These are phyloP conservation scores for Rhinatrema bivittatum DNA, from an alignment of 2,797 vertebrate genomes.

Conservation along the genomic window DNA sequence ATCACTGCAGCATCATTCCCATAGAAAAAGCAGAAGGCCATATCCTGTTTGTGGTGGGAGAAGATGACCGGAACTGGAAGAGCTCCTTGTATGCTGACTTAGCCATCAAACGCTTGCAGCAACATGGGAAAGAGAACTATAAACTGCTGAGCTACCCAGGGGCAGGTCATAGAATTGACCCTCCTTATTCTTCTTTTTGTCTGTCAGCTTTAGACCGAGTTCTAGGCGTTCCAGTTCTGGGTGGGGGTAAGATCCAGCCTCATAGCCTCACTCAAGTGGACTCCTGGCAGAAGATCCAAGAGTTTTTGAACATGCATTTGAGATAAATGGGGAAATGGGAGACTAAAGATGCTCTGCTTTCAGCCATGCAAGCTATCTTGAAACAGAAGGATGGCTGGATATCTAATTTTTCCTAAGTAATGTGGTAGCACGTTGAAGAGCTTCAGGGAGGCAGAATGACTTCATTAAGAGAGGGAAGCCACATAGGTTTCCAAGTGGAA, in stretches of 20 bases:
- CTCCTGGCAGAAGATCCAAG: conserved; percentile 66
- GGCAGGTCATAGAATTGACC: conserved; percentile 72
- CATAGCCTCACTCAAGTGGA: conserved; percentile 72
- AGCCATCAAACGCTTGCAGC: conserved; percentile 29
- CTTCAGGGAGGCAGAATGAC: too few species aligned
- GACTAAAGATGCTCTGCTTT: too few species aligned
- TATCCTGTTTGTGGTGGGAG: conserved; percentile 49
- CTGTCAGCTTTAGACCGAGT: conserved; percentile 38
- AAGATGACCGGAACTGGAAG: conserved; percentile 52
- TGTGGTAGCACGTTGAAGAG: too few species aligned
- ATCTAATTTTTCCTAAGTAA: too few species aligned
- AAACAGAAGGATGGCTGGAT: too few species aligned
- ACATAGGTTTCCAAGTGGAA: too few species aligned
- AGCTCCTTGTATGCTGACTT: conserved; percentile 47
- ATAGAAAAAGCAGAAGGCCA: conserved; percentile 50
- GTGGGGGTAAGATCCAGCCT: conserved; percentile 57
- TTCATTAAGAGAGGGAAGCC: too few species aligned
- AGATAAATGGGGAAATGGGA: conserved; percentile 23
- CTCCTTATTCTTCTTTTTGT: conserved; percentile 58
- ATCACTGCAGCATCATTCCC: conserved; percentile 35
- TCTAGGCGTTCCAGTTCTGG: conserved; percentile 45
- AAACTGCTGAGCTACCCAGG: conserved; percentile 57
- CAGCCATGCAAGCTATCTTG: too few species aligned
- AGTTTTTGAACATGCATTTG: conserved; percentile 57
- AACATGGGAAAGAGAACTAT: conserved; percentile 46